Percentiles rank a stretch among this genome's conserved stretches.
Evolutionary conservation across 2,113 vertebrate species (phyloP).

Genomic region (Cavia porcellus): DNA sequence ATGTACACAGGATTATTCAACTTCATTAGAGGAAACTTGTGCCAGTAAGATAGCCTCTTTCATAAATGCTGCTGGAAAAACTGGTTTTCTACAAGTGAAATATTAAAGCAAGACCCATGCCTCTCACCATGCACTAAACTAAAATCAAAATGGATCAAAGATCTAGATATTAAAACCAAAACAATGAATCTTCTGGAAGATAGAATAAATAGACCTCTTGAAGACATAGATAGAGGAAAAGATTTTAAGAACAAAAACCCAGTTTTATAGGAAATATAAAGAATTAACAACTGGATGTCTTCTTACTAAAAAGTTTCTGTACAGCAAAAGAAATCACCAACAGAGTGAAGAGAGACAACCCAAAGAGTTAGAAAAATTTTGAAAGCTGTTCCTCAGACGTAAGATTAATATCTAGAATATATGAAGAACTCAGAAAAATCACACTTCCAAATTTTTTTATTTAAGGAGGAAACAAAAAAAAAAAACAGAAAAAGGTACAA

Average conservation of each 20-base stretch:
- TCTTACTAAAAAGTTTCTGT: neutral
- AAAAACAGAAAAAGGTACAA: too few species aligned
- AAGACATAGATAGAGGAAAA: neutral
- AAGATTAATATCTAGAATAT: neutral
- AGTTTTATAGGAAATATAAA: neutral
- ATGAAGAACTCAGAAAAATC: neutral
- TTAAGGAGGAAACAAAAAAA: too few species aligned
- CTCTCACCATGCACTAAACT: neutral
- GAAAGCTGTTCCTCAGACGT: neutral
- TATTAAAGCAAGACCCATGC: neutral
- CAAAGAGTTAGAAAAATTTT: neutral
- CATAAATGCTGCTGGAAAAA: neutral
- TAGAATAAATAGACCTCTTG: neutral
- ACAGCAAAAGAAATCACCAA: neutral
- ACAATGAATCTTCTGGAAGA: neutral
- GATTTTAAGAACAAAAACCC: neutral
- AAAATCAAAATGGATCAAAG: neutral
- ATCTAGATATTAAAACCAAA: neutral
- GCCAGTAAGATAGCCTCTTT: neutral
- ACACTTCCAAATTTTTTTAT: too few species aligned
- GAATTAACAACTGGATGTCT: neutral
- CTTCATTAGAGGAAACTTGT: neutral
- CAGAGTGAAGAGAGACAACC: neutral
- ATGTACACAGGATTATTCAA: too few species aligned
- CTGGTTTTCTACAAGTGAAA: neutral